phyloP scores from a whole-genome alignment of 2,113 vertebrate species.

The Synodontis membranacea region DNA sequence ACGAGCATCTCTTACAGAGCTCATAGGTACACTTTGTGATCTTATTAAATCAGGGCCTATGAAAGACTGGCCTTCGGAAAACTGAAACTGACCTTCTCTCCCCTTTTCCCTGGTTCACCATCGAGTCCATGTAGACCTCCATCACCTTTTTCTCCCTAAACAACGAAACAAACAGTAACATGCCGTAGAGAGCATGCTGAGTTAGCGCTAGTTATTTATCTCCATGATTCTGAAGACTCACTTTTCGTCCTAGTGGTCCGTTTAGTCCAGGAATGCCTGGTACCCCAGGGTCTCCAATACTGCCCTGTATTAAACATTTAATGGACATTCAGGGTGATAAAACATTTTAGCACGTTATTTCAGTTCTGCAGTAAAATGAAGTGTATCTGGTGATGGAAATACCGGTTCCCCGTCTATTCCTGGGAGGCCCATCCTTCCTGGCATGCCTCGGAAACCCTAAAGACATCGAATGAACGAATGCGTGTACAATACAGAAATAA shows the following conservation, averaged over 20 bases:
- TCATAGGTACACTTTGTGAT: background rate
- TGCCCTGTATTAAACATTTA: conserved; percentile 72
- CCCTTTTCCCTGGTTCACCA: conserved; percentile 77
- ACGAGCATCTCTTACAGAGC: background rate
- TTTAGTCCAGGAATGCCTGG: conserved; percentile 73
- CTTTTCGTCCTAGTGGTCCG: conserved; percentile 77
- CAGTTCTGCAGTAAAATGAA: background rate
- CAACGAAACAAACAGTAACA: background rate
- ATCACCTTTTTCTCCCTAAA: conserved; percentile 77
- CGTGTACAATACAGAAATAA: background rate
- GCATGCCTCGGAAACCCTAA: conserved; percentile 78
- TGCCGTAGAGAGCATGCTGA: background rate
- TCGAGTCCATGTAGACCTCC: conserved; percentile 68
- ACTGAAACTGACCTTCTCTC: conserved; percentile 78
- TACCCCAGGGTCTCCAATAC: conserved; percentile 72
- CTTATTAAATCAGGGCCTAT: background rate
- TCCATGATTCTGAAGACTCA: conserved; percentile 48
- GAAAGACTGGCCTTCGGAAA: conserved; percentile 75
- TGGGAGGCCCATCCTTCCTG: conserved; percentile 70
- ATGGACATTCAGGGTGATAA: background rate
- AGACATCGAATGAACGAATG: conserved; percentile 2
- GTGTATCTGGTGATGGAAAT: background rate
- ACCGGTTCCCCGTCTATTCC: conserved; percentile 79
- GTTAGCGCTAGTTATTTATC: background rate
- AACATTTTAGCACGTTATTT: background rate